Percentiles rank a stretch among this genome's conserved stretches.
phyloP scores from a whole-genome alignment of 2,888 invertebrate genomes.

The Pristionchus japonicus region DNA sequence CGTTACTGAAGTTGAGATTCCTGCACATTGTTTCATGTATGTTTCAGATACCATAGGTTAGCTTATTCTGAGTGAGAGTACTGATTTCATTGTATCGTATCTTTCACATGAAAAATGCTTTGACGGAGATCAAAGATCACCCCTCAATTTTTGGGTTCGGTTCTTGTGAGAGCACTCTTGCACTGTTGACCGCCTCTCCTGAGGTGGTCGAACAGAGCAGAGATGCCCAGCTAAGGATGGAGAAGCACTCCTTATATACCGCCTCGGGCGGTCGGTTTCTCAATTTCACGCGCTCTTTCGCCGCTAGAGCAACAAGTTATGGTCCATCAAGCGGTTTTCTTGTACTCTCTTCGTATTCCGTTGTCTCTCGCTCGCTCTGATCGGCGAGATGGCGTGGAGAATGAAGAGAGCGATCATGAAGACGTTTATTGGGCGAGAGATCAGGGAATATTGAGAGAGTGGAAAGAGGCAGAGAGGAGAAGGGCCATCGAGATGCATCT shows the following conservation, averaged over 20 bases:
- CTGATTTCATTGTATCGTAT: no score
- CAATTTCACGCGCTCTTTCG: not conserved
- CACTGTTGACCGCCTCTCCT: constrained; percentile 5
- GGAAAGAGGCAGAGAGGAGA: not conserved
- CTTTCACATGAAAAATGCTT: not conserved
- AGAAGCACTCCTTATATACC: constrained; percentile 4
- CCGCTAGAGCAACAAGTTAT: not conserved
- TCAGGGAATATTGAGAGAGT: not conserved
- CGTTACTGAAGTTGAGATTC: no score
- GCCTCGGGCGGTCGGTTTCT: not conserved
- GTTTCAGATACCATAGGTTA: no score
- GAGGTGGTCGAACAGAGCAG: not conserved
- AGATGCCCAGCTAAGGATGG: not conserved
- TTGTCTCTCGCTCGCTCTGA: not conserved
- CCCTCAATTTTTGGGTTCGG: not conserved
- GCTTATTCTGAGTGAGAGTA: no score
- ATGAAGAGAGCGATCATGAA: not conserved
- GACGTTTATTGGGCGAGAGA: not conserved
- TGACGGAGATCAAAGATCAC: not conserved
- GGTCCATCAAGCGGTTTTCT: not conserved
- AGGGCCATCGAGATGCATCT: not conserved
- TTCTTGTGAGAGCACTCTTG: not conserved
- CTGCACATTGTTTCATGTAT: no score
- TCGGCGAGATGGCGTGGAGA: not conserved
- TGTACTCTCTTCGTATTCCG: not conserved